Evolutionary conservation across 2,113 vertebrate genomes (phyloP), one percentile per base, ranked within the genome.

Genomic region (Thalassarche chlororhynchos): DNA sequence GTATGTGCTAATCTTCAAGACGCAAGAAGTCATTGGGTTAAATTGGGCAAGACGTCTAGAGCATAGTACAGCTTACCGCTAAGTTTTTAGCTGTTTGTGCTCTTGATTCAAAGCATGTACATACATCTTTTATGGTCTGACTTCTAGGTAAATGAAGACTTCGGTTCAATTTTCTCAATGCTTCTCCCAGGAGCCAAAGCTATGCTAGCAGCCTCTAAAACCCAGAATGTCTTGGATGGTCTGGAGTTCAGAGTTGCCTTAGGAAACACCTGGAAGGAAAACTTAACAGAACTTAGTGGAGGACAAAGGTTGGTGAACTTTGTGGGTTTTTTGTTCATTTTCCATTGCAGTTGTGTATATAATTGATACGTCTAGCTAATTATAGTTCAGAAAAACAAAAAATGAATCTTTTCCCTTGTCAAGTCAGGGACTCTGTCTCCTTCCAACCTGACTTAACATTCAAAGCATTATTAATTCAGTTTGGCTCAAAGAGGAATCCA

Each of bases 221-320:
- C 90, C 11, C 55, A 98, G 6, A 98, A 97, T 9, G 96, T 97
- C 61, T 88, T 99, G 55, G 98, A 98, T 40, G 99, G 99, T 31
- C 97, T 99, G 34, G 99, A 99, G 96, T 99, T 99, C 97, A 99
- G 98, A 95, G 98, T 99, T 84, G 99, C 99, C 62, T 97, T 99
- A 95, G 99, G 99, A 84, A 99, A 99, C 70, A 99, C 98, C 19
- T 99, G 99, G 99, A 99, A 99, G 96, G 99, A 99, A 97, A 99
- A 99, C 94, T 98, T 99, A 88, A 98, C 98, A 17, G 99, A 99
- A 98, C 99, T 99, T 70, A 99, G 99, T 64, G 99, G 99, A 40
- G 99, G 99, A 55, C 99, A 99, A 97, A 99, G 99, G 99, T 99
- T 85, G 77, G 96, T 93, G 44, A 61, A 69, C 19, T 77, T 57